phyloP scores from a whole-genome alignment of 1,140 invertebrate genomes.

The Aporrectodea caliginosa region DNA sequence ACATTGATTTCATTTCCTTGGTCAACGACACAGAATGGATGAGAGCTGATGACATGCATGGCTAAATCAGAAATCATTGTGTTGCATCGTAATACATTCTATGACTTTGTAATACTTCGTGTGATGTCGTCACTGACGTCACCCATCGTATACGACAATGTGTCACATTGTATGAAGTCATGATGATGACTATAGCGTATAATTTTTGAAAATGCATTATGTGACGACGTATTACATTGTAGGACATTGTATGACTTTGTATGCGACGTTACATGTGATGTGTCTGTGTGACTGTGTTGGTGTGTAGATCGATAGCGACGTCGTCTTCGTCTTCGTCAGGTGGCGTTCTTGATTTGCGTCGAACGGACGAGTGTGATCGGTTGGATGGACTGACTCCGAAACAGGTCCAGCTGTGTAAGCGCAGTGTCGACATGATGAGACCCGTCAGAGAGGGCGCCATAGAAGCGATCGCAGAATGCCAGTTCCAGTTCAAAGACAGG shows the following conservation, averaged over 20 bases:
- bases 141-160: background rate
- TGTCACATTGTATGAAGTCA: background rate
- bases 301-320: background rate
- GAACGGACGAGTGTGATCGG: background rate
- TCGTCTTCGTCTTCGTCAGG: background rate
- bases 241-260: no score
- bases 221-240: background rate
- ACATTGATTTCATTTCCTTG: no score
- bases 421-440: slow-evolving; percentile 14
- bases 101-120: no score
- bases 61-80: no score
- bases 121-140: background rate
- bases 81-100: background rate
- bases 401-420: slow-evolving; percentile 11
- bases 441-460: slow-evolving; percentile 21
- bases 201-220: background rate
- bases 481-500: slow-evolving; percentile 51
- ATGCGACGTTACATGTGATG: no score
- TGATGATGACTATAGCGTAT: background rate
- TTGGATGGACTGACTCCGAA: background rate
- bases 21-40: no score
- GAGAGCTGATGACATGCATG: no score
- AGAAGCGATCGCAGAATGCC: slow-evolving; percentile 52
- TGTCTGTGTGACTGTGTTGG: no score
- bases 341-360: background rate